These are phyloP conservation scores for Pseudocheirus occidentalis DNA, from an alignment of 2,797 vertebrate species.

Conservation along the genomic window DNA sequence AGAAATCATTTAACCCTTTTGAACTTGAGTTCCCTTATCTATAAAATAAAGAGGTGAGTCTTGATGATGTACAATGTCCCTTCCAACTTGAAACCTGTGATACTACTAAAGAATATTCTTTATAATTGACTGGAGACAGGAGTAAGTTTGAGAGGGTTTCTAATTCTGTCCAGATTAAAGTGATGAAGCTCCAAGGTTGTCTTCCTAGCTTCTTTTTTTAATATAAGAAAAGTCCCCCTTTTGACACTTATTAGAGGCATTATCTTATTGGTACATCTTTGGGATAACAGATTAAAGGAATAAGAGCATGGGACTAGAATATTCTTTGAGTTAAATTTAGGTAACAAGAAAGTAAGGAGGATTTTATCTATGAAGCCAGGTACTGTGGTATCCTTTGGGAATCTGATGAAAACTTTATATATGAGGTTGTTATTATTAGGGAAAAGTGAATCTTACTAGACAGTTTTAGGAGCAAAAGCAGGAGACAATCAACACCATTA, in stretches of 20 bases:
- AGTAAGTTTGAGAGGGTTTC: not conserved
- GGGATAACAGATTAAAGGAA: not conserved
- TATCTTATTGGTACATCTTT: not conserved
- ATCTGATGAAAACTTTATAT: not conserved
- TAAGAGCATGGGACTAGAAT: not conserved
- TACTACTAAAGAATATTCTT: not conserved
- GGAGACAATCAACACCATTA: not conserved
- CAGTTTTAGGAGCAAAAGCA: not conserved
- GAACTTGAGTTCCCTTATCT: not conserved
- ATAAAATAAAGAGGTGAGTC: not conserved
- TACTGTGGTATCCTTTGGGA: not conserved
- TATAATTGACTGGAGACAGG: not conserved
- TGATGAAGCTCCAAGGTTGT: not conserved
- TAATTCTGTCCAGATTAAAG: not conserved
- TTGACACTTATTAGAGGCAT: not conserved
- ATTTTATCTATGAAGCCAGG: not conserved
- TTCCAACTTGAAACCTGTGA: not conserved
- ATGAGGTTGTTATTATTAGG: not conserved
- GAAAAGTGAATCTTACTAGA: not conserved
- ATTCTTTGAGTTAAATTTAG: not conserved
- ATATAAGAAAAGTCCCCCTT: not conserved
- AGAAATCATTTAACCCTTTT: not conserved
- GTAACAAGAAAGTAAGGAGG: not conserved
- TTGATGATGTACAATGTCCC: not conserved
- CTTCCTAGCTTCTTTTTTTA: not conserved